Evolutionary conservation across 2,888 invertebrate genomes (phyloP), one percentile per base, ranked within the genome.

Genomic region (Ischnura elegans): DNA sequence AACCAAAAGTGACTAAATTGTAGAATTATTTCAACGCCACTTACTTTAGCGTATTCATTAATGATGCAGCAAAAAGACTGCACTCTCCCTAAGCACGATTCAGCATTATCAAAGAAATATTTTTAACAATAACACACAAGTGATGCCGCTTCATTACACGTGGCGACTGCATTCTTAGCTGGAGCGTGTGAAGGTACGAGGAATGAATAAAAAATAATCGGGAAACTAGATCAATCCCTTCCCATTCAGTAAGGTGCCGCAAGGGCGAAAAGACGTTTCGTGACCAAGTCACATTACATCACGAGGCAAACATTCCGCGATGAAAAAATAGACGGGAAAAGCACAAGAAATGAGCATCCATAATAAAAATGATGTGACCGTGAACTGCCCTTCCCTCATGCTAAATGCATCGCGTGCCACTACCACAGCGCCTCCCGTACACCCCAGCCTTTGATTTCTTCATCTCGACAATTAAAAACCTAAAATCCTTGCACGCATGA

Each of bases 371-470:
- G 29, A 76, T 36, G 25, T 36, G 76, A 36, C 76, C 76, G 25
- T 76, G 76, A 76, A 36, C 76, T 76, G 76, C 76, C 76, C 76
- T 76, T 76, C 76, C 76, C 10, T 76, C 36, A 76, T 76, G 36
- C 36, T 76, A 76, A 76, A 36, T 2, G 76, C 25, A 36, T 76
- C 76, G 76, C 76, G 76, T 76, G 76, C 29, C 25, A 36, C 16
- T 13, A 76, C 36, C 76, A 29, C 10, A 76, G 76, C 76, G 25
- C 76, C 36, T 36, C 76, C 76, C 5, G 13, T 36, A 36, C 13
- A 51, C 51, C 4, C 13, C 8, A 51, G 8, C 51, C 10, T 36
- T 76, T 76, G 76, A 76, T 76, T 76, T 76, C 76, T 76, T 76
- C 76, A 76, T 76, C 76, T 76, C 29, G 0, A 76, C 76, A 76